Evolutionary conservation across 2,888 invertebrate genomes (phyloP), one percentile per base, ranked within the genome.

Genomic region (Teinopalpus imperialis): DNA sequence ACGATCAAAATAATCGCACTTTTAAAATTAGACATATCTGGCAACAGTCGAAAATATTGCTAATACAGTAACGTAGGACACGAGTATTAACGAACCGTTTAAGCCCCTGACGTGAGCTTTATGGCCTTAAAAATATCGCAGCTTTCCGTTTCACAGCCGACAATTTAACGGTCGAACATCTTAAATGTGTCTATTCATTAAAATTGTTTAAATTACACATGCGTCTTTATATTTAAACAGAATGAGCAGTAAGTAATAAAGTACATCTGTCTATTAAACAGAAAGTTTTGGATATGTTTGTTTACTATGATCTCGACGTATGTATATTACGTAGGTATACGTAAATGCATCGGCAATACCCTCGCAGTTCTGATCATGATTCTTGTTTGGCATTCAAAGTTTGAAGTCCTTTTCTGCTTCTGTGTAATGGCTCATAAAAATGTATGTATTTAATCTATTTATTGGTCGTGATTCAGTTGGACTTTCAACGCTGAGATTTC

Each of bases 101-200:
- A 59, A 61, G 52, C 54, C 49, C 47, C 60, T 62, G 60, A 66
- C 60, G 67, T 61, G 59, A 54, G 58, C 48, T 62, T 60, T 60
- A 61, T 52, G 53, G 54, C 53, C 60, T 61, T 67, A 64, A 70
- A 70, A 66, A 70, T 72, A 67, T 66, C 61, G 53, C 54, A 45
- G 58, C 51, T 54, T 59, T 53, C 52, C 41, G 45, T 59, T 62
- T 65, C 59, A 62, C 54, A 54, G 56, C 58, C 57, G 59, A 59
- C 58, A 56, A 51, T 56, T 61, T 61, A 52, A 62, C 51, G 52
- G 49, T 47, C 47, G 57, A 44, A 55, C 52, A 52, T 51, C 53
- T 45, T 52, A 50, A 59, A 56, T 52, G 53, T 58, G 46, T 61
- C 46, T 57, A 62, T 62, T 54, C 45, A 51, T 44, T 26, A 35